Evolutionary conservation across 2,888 invertebrate genomes (phyloP), one percentile per base, ranked within the genome.

Genomic region (Lomographa bimaculata): DNA sequence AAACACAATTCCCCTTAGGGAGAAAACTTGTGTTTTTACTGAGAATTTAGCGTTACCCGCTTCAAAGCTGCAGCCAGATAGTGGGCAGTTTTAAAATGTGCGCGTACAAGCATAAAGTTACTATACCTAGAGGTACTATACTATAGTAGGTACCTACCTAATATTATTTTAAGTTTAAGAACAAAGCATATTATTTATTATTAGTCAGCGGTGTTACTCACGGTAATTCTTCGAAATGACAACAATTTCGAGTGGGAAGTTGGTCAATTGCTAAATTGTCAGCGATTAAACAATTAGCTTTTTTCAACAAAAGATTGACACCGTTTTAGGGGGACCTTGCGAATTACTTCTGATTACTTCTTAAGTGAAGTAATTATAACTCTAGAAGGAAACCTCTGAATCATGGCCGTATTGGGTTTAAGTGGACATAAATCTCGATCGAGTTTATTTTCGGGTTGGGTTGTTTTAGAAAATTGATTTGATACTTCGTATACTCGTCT

Each of bases 281-380:
- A 39, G 32, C 71, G 66, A 79, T 85, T 81, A 82, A 71, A 75
- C 71, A 82, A 82, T 73, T 63, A 65, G 60, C 26, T 44, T 59
- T 59, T 62, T 60, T 51, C 50, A 47, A 54, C 52, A 43, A 46
- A 57, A 53, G 46, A 44, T 42, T 46, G 53, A 46, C 57, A 57
- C 56, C 39, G 34, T 62, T 60, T 68, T 60, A n/a, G 23, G 32
- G 42, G 36, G 38, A 35, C 29, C 38, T 44, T 38, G 42, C 24
- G 20, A 44, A 27, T 45, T 32, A 37, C 26, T 27, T 36, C 21
- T 30, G 21, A 43, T 45, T 32, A 37, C 26, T 27, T 36, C 21
- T 30, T 26, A 43, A 44, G 17, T 44, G 34, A 12, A 7, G 9
- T 16, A 39, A 39, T 35, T 29, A 43, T 43, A 36, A 36, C 23